Conservation (phyloP, 2,888 invertebrate genomes). For the Brachyopa scutellaris region DNA sequence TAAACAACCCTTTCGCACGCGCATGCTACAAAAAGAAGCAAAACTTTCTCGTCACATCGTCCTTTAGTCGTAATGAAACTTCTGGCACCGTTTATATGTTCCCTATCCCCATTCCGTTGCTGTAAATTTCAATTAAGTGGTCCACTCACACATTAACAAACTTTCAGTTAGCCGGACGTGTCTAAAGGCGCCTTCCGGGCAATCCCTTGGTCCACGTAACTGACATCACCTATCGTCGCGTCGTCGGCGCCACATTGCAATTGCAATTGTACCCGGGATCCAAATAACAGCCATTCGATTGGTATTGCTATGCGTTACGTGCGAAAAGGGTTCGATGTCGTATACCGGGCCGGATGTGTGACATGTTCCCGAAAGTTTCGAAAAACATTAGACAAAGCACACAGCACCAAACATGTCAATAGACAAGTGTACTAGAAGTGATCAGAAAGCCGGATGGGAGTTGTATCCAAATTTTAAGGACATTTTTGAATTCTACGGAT, state of each 20-base stretch:
- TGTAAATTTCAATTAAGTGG: constrained; percentile 67
- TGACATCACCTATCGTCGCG: constrained; percentile 30
- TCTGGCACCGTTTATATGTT: too few relatives aligned
- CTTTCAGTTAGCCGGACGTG: constrained; percentile 62
- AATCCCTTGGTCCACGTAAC: constrained; percentile 38
- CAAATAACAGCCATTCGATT: constrained; percentile 56
- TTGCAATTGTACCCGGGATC: constrained; percentile 47
- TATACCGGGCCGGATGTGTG: constrained; percentile 11
- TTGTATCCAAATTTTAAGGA: constrained; percentile 44
- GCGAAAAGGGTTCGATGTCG: constrained; percentile 48
- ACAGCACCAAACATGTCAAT: constrained; percentile 30
- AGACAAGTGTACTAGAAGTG: too few relatives aligned
- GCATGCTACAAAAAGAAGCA: neutral
- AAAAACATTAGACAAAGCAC: constrained; percentile 42
- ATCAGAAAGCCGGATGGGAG: constrained; percentile 38
- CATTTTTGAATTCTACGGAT: neutral
- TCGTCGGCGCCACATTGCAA: constrained; percentile 41
- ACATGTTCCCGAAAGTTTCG: constrained; percentile 52
- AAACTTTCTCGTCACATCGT: neutral
- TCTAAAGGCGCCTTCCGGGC: constrained; percentile 45
- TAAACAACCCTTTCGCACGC: neutral
- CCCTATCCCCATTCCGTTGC: neutral
- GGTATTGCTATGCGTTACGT: constrained; percentile 60
- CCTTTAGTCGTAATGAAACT: neutral
- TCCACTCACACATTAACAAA: constrained; percentile 60